These are phyloP conservation scores for Onchidella celtica DNA, from an alignment of 2,888 invertebrate species.

Conservation along the genomic window DNA sequence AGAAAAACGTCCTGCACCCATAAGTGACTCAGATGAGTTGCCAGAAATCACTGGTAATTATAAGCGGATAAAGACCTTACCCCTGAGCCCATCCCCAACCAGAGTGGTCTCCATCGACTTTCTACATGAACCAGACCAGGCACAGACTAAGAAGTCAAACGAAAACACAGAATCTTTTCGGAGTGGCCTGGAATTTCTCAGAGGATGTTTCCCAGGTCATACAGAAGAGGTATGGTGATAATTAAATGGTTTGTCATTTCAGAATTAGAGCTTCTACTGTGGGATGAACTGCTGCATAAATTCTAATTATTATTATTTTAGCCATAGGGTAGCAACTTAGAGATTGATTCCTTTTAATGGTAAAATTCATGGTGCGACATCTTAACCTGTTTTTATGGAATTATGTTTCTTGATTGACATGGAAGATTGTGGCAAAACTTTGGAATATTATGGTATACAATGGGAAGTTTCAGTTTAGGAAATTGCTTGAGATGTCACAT, in stretches of 20 bases:
- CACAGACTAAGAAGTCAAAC: slow-evolving; percentile 1
- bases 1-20: slow-evolving; percentile 39
- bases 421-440: no score
- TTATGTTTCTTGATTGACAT: no score
- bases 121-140: background rate
- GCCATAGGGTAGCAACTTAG: no score
- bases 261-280: no score
- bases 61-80: slow-evolving; percentile 41
- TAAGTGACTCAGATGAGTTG: slow-evolving; percentile 25
- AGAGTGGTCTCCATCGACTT: slow-evolving; percentile 23
- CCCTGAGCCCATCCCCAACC: slow-evolving; percentile 27
- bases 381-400: no score
- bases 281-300: no score
- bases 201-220: slow-evolving; percentile 61
- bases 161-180: slow-evolving; percentile 52
- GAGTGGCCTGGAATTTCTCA: slow-evolving; percentile 60
- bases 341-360: no score
- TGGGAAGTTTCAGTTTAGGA: no score
- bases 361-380: no score
- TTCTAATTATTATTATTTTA: no score
- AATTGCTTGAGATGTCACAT: no score
- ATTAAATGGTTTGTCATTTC: background rate
- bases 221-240: slow-evolving; percentile 57
- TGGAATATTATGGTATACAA: no score
- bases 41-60: slow-evolving; percentile 28